Base-by-base conservation (phyloP, 2,797 vertebrate species). In the Brachyalestes nurse region DNA sequence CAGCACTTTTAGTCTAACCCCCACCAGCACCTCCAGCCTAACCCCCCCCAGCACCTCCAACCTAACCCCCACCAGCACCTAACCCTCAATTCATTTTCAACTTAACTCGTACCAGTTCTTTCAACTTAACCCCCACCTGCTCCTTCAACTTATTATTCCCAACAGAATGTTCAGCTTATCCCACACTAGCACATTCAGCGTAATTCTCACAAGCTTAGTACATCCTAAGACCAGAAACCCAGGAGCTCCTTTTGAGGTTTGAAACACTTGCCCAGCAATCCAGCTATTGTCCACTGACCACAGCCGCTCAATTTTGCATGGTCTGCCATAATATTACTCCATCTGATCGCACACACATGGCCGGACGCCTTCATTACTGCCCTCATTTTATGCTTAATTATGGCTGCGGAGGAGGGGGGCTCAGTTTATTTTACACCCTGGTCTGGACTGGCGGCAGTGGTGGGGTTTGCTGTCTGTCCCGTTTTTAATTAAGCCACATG, bases 401-500 rank as follows among this genome's bases (percentile, higher is more conserved):
- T 47, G 34, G 76, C 78, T 19, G 25, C 81, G 71, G 16, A 70
- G 80, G 64, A 34, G 62, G 66, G 53, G 58, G 47, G 28, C 28
- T 25, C 28, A 14, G 62, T 77, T 66, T 72, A 13, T 75, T 62
- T 67, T 67, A 42, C 40, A 42, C 53, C 34, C 40, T 40, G 49
- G 53, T 83, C 69, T 70, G 76, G 61, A 76, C 67, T 10, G 28
- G 49, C 28, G 17, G 61, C 23, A 60, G 61, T 19, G 72, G 70
- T 81, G 82, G 82, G 62, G 19, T 60, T 17, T 53, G 61, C 47
- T 60, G 69, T 62, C 75, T 72, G 66, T 38, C 71, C 81, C 55
- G 38, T 60, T 67, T 2, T 85, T 91, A 90, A 93, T 94, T 92
- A 91, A 85, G 76, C 64, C 72, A 34, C 72, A 67, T 89, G 86